Base-by-base conservation (phyloP, 2,113 vertebrate species). In the Illadopsis cleaveri region DNA sequence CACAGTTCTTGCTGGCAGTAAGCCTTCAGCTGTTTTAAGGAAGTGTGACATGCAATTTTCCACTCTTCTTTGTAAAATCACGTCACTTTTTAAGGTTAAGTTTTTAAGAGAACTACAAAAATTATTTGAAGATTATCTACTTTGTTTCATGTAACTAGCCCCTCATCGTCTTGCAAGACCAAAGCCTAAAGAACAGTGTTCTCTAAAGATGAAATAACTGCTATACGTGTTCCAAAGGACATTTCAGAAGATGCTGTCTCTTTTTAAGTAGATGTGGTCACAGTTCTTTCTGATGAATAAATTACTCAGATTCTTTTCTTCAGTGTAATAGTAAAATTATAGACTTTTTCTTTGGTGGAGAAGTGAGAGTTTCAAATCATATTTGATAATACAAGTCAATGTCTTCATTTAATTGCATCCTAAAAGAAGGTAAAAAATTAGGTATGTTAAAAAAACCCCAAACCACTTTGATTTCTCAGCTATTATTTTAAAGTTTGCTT, bases 21-120 rank as follows among this genome's bases (percentile, higher is more conserved):
- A 86, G 37, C 65, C 40, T 94, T 89, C 65, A 93, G 69, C 53
- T 94, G 40, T 72, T 95, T 79, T 61, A 76, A 69, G 72, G 33
- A 82, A 86, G 38, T n/a, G 37, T 82, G 73, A 79, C 77, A 45
- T 20, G 35, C 4, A 53, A 56, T 95, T 91, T 95, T 79, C 61
- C 21, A 53, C 25, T 93, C 31, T 70, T 78, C 47, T 81, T 51
- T 89, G 20, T 40, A 79, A 88, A 93, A 93, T 62, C 23, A 71
- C 40, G 82, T 53, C 10, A 23, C 47, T 89, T 31, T 48, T 69
- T 47, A 86, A 60, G 47, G 40, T 58, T 78, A 90, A 62, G 60
- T 69, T 85, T 90, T 47, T 31, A 96, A 76, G 31, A 85, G 57
- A 84, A 90, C 65, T 88, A 45, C 44, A 64, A 68, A 80, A 84